Conservation (phyloP, 2,797 vertebrate species). For the Neopelma chrysocephalum region DNA sequence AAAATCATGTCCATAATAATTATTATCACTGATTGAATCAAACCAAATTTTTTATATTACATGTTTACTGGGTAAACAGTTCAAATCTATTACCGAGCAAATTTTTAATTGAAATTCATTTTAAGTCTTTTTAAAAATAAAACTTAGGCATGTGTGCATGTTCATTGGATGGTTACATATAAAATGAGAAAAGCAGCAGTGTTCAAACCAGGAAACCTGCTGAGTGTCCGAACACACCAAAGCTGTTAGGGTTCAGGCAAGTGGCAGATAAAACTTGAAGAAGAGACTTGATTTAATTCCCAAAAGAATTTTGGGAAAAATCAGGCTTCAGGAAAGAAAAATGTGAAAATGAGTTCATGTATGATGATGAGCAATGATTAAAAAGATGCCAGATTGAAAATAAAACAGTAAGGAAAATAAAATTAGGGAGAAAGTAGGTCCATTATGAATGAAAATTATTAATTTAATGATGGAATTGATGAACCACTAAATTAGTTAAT, state of each 20-base stretch:
- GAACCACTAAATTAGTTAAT: background rate
- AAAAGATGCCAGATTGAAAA: background rate
- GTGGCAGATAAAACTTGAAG: background rate
- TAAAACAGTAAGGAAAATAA: background rate
- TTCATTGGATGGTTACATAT: background rate
- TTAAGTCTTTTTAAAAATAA: background rate
- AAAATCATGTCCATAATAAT: background rate
- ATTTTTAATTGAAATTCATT: background rate
- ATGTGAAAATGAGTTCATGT: background rate
- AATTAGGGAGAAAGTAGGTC: conserved; percentile 42
- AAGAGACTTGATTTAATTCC: background rate
- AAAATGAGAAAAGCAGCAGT: background rate
- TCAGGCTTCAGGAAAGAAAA: background rate
- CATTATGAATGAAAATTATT: conserved; percentile 15
- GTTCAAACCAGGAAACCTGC: background rate
- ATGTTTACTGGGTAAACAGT: background rate
- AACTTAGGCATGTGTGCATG: background rate
- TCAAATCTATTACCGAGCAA: background rate
- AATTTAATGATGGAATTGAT: background rate
- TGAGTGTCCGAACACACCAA: background rate
- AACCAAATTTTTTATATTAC: background rate
- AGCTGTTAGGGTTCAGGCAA: background rate
- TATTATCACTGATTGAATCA: background rate
- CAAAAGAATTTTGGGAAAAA: background rate
- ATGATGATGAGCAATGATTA: background rate